Conservation (phyloP, 2,888 invertebrate species). For the Entomobrya multifasciata region DNA sequence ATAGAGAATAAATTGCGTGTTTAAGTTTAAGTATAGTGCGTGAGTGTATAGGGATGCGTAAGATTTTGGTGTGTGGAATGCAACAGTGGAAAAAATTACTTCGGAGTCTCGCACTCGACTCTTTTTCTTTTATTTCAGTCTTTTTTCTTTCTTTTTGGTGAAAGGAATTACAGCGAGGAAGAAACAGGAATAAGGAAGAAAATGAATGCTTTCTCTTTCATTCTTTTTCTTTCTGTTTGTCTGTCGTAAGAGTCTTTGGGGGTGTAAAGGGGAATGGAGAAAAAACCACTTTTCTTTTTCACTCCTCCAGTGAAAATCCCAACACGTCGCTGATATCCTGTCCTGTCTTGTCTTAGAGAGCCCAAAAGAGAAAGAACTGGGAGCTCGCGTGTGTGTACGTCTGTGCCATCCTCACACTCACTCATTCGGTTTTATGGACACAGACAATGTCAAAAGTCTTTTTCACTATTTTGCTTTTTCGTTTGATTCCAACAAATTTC, state of each 20-base stretch:
- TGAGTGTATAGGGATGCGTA: too few relatives aligned
- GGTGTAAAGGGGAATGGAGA: slow-evolving; percentile 68
- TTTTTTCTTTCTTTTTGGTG: background rate
- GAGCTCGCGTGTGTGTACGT: slow-evolving; percentile 10
- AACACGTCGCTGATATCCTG: slow-evolving; percentile 72
- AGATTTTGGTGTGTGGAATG: slow-evolving; percentile 51
- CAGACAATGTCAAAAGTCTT: slow-evolving; percentile 32
- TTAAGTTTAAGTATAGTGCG: slow-evolving; percentile 24
- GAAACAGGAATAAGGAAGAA: background rate
- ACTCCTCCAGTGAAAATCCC: slow-evolving; percentile 70
- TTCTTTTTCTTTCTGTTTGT: background rate
- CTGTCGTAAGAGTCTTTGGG: slow-evolving; percentile 53
- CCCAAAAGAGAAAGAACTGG: slow-evolving; percentile 8
- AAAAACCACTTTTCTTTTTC: slow-evolving; percentile 75
- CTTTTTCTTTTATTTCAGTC: background rate
- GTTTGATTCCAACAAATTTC: slow-evolving; percentile 5
- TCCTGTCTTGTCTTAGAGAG: background rate
- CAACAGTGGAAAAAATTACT: slow-evolving; percentile 77
- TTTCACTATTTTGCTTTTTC: slow-evolving; percentile 23
- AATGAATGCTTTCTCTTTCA: slow-evolving; percentile 59
- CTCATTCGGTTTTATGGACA: slow-evolving; percentile 18
- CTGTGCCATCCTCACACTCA: slow-evolving; percentile 11
- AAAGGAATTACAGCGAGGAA: slow-evolving; percentile 13
- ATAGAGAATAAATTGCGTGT: slow-evolving; percentile 21
- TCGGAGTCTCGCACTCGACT: slow-evolving; percentile 49